These are phyloP conservation scores for Trachymyrmex septentrionalis DNA, from an alignment of 1,140 invertebrate genomes.

Conservation along the genomic window DNA sequence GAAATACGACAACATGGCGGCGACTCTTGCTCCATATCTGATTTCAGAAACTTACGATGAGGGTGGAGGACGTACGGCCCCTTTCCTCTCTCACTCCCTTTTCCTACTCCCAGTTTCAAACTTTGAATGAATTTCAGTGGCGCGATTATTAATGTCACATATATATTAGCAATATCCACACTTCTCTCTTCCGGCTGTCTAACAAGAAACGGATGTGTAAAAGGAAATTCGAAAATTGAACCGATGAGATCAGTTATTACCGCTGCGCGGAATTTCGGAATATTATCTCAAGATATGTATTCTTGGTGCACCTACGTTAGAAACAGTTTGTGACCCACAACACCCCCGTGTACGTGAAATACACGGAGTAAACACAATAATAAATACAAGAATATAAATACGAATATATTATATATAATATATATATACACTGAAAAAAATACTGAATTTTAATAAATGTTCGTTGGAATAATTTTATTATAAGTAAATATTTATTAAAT, in stretches of 20 bases:
- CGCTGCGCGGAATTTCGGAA: constrained; percentile 31
- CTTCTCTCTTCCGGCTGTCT: neutral
- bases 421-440: neutral
- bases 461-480: too few species aligned
- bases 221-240: constrained; percentile 72
- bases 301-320: neutral
- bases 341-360: neutral
- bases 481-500: too few species aligned
- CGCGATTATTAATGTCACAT: constrained; percentile 65
- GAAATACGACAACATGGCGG: constrained; percentile 24
- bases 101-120: constrained; percentile 56
- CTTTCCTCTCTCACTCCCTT: neutral
- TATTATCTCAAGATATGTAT: constrained; percentile 11
- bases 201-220: constrained; percentile 67
- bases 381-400: neutral
- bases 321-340: neutral
- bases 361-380: neutral
- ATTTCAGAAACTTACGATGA: constrained; percentile 61
- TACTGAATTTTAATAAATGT: too few species aligned
- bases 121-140: constrained; percentile 62
- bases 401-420: too few species aligned
- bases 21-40: constrained; percentile 33
- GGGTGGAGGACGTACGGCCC: neutral
- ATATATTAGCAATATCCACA: constrained; percentile 54
- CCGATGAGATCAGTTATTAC: constrained; percentile 49